A percentile compares a stretch with the other conserved stretches of the same genome.
Conservation (phyloP, 1,140 invertebrate genomes). For the Drosophila rufa region DNA sequence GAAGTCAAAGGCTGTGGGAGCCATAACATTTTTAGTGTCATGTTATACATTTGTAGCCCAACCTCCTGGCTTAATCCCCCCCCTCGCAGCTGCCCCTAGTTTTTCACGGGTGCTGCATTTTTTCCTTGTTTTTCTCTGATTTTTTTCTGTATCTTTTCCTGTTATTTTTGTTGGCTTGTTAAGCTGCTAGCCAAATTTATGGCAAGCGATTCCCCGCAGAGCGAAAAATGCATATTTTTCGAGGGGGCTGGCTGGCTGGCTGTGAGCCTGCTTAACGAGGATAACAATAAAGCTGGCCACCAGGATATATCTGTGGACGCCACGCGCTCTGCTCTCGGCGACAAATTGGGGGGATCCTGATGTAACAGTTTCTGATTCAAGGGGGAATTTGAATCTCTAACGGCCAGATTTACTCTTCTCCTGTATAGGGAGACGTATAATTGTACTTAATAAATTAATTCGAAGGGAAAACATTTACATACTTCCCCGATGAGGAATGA, state of each 20-base stretch:
- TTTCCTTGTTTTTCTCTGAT: background rate
- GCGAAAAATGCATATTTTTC: constrained; percentile 28
- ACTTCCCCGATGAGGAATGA: background rate
- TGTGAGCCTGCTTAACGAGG: constrained; percentile 33
- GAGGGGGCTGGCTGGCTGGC: background rate
- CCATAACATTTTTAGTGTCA: constrained; percentile 70
- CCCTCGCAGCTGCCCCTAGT: background rate
- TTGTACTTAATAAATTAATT: background rate
- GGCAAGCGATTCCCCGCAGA: constrained; percentile 31
- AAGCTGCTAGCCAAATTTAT: constrained; percentile 61
- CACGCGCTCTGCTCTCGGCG: background rate
- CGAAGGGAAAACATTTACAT: no score
- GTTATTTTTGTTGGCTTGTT: constrained; percentile 35
- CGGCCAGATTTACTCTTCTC: no score
- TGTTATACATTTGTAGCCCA: constrained; percentile 70
- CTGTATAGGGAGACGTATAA: no score
- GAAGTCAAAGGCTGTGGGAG: constrained; percentile 46
- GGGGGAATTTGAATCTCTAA: background rate
- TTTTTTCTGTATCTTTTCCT: background rate
- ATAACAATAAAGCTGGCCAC: constrained; percentile 42
- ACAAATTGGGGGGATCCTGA: constrained; percentile 5
- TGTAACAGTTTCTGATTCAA: background rate
- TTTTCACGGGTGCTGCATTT: constrained; percentile 13
- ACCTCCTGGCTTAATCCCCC: background rate
- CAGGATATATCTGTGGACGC: constrained; percentile 16